Evolutionary conservation across 1,140 invertebrate species (phyloP), one percentile per base, ranked within the genome.

Genomic region (Hydropsyche tenuis): DNA sequence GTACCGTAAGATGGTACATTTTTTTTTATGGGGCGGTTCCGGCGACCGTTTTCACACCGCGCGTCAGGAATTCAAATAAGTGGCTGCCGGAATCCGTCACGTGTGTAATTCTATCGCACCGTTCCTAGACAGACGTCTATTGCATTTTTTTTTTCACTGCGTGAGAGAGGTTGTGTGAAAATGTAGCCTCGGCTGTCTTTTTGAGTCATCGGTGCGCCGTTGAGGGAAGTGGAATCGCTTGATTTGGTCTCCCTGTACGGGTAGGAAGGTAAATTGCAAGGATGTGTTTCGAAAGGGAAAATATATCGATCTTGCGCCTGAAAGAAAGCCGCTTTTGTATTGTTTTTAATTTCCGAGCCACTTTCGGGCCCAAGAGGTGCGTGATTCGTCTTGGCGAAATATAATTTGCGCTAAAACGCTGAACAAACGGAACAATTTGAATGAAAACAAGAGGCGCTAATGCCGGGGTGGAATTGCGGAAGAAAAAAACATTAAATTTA

Each of bases 11-110:
- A 48, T 48, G 16, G 45, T 14, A 48, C 45, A 14, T 48, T 48
- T 48, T 48, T 48, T 48, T 48, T 48, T 7, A 3, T 6, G 4
- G 45, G 4, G 4, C 3, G 45, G 11, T 16, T 16, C 5, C 4
- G 45, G 20, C 48, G 51, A 65, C 48, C 23, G 56, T 51, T 70
- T 51, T 69, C 42, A 25, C 30, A 48, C 65, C 27, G 60, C 64
- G 64, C 69, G 68, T 77, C 66, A 25, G 75, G 75, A 77, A 77
- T 77, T 77, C 75, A 74, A 77, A 77, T 77, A 77, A 77, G 75
- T 77, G 69, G 64, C 65, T 74, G 25, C 25, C 42, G 53, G 75
- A 74, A 76, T 76, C 69, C 73, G 48, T 77, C 75, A 77, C 75
- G 73, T 74, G 53, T 65, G 75, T 74, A 77, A 74, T 77, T 77